phyloP scores from a whole-genome alignment of 2,888 invertebrate species.

The Drosophila hamatofila region DNA sequence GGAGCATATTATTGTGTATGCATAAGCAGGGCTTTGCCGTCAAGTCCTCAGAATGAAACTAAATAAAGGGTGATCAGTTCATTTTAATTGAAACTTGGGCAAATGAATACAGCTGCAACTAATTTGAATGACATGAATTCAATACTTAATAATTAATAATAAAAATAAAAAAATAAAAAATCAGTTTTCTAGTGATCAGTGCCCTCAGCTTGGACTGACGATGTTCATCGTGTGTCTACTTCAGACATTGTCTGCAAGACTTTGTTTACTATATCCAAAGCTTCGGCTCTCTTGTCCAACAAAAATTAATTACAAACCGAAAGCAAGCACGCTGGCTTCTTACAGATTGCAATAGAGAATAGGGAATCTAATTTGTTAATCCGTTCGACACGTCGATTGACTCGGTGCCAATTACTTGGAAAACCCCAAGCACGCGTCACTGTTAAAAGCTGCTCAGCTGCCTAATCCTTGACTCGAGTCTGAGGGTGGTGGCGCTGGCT shows the following conservation, averaged over 20 bases:
- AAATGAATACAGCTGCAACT: too few species aligned
- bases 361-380: slow-evolving; percentile 38
- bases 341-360: slow-evolving; percentile 11
- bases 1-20: neutral
- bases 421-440: slow-evolving; percentile 51
- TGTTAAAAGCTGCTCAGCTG: slow-evolving; percentile 49
- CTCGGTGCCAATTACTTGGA: slow-evolving; percentile 50
- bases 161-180: too few species aligned
- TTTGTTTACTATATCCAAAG: neutral
- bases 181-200: too few species aligned
- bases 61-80: too few species aligned
- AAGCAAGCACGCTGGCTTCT: slow-evolving; percentile 6
- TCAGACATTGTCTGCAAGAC: neutral
- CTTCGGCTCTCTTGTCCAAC: neutral
- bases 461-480: slow-evolving; percentile 37
- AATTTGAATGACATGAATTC: too few species aligned
- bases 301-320: slow-evolving; percentile 7
- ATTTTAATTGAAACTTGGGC: too few species aligned
- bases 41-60: too few species aligned
- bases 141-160: too few species aligned
- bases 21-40: too few species aligned
- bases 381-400: slow-evolving; percentile 29
- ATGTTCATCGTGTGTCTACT: neutral
- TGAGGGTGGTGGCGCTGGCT: neutral
- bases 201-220: too few species aligned